Conservation (phyloP, 2,888 invertebrate species). For the Monochamus alternatus region DNA sequence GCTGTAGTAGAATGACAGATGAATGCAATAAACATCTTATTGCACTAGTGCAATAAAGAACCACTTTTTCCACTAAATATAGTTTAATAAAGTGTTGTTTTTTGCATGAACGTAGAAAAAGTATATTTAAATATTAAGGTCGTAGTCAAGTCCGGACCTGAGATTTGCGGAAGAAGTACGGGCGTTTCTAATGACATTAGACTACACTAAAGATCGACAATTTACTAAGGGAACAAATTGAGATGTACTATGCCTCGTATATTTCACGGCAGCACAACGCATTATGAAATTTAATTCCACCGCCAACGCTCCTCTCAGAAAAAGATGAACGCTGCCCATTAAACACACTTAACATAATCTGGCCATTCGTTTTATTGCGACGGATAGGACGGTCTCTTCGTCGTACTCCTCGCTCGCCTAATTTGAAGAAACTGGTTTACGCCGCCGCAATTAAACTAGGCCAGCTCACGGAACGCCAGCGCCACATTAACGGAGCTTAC, state of each 20-base stretch:
- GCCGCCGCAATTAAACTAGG: slow-evolving; percentile 49
- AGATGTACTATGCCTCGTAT: neutral
- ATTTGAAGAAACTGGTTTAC: slow-evolving; percentile 49
- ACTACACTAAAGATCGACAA: too few relatives aligned
- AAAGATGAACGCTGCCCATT: slow-evolving; percentile 50
- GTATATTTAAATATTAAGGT: too few relatives aligned
- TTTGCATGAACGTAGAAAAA: too few relatives aligned
- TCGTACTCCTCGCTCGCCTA: slow-evolving; percentile 43
- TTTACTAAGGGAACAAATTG: too few relatives aligned
- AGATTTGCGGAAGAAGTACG: too few relatives aligned
- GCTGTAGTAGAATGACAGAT: too few relatives aligned
- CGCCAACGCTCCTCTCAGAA: slow-evolving; percentile 36
- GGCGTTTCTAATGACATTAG: too few relatives aligned
- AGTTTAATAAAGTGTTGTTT: too few relatives aligned
- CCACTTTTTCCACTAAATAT: too few relatives aligned
- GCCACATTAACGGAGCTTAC: slow-evolving; percentile 25
- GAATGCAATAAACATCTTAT: too few relatives aligned
- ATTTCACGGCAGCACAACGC: slow-evolving; percentile 3
- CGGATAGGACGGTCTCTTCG: slow-evolving; percentile 27
- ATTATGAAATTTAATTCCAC: slow-evolving; percentile 60
- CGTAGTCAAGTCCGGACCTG: too few relatives aligned
- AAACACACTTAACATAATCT: slow-evolving; percentile 59
- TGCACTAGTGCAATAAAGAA: too few relatives aligned
- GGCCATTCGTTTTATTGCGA: slow-evolving; percentile 56
- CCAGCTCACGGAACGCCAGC: slow-evolving; percentile 24